A percentile compares a stretch with the other conserved stretches of the same genome.
These are phyloP conservation scores for Thyatira batis DNA, from an alignment of 2,888 invertebrate genomes.

Conservation along the genomic window DNA sequence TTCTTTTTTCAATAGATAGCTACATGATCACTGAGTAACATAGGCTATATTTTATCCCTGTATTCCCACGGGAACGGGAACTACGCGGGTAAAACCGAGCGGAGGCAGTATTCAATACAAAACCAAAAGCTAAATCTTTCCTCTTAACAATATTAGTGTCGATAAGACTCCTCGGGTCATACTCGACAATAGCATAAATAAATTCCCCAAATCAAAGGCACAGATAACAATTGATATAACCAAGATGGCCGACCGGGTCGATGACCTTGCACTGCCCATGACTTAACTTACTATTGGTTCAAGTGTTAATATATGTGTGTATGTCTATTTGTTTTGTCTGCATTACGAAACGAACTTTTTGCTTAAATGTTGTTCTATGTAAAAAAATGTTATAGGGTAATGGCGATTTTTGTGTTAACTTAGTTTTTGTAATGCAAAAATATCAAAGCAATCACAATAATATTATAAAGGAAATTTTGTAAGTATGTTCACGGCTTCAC, in stretches of 20 bases:
- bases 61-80: no score
- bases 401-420: neutral
- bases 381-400: neutral
- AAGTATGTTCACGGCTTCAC: no score
- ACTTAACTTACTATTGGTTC: neutral
- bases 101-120: no score
- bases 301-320: neutral
- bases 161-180: neutral
- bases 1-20: no score
- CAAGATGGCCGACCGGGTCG: conserved; percentile 9
- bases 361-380: neutral
- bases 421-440: no score
- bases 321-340: neutral
- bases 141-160: no score
- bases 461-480: no score
- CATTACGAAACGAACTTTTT: neutral
- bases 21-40: no score
- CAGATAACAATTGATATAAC: conserved; percentile 15
- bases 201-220: conserved; percentile 12
- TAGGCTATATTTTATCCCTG: no score
- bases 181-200: conserved; percentile 2
- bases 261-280: neutral
- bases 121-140: no score
- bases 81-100: no score
- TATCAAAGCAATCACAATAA: no score